Evolutionary conservation across 1,140 invertebrate species (phyloP), one percentile per base, ranked within the genome.

Genomic region (Metopolophium dirhodum): DNA sequence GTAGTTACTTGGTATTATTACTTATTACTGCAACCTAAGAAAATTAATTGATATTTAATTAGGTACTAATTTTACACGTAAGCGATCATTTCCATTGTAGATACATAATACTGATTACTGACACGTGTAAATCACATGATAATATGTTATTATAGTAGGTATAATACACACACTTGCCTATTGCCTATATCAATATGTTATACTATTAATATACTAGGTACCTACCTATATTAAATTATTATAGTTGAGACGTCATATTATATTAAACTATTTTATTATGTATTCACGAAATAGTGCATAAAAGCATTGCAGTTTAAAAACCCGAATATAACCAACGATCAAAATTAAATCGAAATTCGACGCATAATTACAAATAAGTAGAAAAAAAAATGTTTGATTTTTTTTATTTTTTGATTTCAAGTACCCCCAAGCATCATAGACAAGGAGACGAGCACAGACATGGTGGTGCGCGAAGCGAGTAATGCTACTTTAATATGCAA

Each of bases 401-500:
- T 23, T 87, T 51, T 22, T 20, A 49, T 77, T 91, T 37, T 77
- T 35, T 82, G 45, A 47, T 90, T 91, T 20, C 95, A 98, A 88
- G 98, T 98, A 94, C 98, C 98, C 37, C 98, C 98, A 47, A 96
- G 96, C 95, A 98, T 98, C 94, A 96, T 98, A 92, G 97, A 98
- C 95, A 97, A 97, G 94, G 97, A 98, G 95, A 98, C 98, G 30
- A 98, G 97, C 95, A 97, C 97, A 23, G 98, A 99, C 95, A 97
- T 99, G 96, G 98, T 98, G 41, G 98, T 98, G 11, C 96, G 98
- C n/a, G 98, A 99, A 96, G 97, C 97, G 7, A 97, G 97, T 22
- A 98, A 99, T 95, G 97, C 98, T 37, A 98, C 97, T 26, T 96
- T 99, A 95, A 97, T 96, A 88, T 99, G 98, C 95, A 97, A 97